Evolutionary conservation across 2,888 invertebrate genomes (phyloP), one percentile per base, ranked within the genome.

Genomic region (Drosophila anomalipes): DNA sequence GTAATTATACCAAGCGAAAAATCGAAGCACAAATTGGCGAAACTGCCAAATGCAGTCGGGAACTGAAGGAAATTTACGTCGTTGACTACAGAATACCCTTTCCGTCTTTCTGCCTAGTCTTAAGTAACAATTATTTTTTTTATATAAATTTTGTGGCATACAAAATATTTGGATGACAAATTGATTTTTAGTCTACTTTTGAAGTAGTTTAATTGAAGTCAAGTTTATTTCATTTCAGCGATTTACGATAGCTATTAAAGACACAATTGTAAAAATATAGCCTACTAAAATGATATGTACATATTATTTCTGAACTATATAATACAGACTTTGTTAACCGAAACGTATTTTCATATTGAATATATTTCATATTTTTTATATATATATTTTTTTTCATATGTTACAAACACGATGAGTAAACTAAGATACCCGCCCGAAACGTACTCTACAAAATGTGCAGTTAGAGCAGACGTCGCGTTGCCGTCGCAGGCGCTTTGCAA

Each of bases 21-120:
- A 86, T 84, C 82, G 90, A 83, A 83, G 83, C 82, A 76, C 82
- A 85, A 86, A 76, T 82, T 82, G 79, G 72, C 81, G 67, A 74
- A 73, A 83, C 83, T 83, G 83, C 79, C 79, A 77, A 61, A 57
- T 70, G 67, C 81, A 79, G 74, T 56, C 53, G 53, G 26, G 7
- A 63, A n/a, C 67, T 16, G 16, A 41, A 33, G 30, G n/a, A 26
- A 30, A 30, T n/a, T 54, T 12, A 9, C n/a, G 2, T 19, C 3
- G 2, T 6, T 26, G 30, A 30, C 51, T 2, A 28, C 7, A 6
- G 26, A 49, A 59, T 71, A 47, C 71, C 12, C 69, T 54, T 22
- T 7, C 37, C 7, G 16, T 19, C 19, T 7, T 37, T 7, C 16
- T 37, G 37, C 37, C 16, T 6, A 16, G 5, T 16, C 0, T 6